These are phyloP conservation scores for Leuciscus waleckii DNA, from an alignment of 2,797 vertebrate species.

Conservation along the genomic window DNA sequence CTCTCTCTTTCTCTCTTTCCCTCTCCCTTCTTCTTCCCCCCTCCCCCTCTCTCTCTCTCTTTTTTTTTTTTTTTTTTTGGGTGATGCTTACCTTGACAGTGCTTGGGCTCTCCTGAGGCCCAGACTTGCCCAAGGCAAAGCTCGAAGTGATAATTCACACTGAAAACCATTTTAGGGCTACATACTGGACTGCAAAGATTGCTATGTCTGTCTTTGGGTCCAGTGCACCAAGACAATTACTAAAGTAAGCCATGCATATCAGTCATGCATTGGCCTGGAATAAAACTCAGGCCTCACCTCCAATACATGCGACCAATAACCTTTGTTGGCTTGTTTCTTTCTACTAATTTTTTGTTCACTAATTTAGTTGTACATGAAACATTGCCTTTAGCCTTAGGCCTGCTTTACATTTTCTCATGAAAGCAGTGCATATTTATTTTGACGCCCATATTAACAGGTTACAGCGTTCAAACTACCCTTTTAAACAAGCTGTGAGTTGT, in stretches of 20 bases:
- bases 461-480: not conserved
- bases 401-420: not conserved
- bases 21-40: no score
- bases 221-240: slow-evolving; percentile 85
- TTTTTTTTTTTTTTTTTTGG: not conserved
- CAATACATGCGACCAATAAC: slow-evolving; percentile 67
- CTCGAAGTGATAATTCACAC: slow-evolving; percentile 80
- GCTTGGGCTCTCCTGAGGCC: slow-evolving; percentile 66
- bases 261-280: slow-evolving; percentile 77
- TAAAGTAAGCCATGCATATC: slow-evolving; percentile 84
- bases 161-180: slow-evolving; percentile 78
- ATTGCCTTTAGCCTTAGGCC: not conserved
- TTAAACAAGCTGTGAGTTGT: not conserved
- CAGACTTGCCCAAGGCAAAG: slow-evolving; percentile 65
- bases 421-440: not conserved
- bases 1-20: no score
- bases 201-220: slow-evolving; percentile 79
- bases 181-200: slow-evolving; percentile 76
- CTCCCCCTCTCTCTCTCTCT: no score
- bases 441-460: not conserved
- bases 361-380: slow-evolving; percentile 33
- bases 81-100: slow-evolving; percentile 56
- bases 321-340: slow-evolving; percentile 71
- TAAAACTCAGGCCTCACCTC: slow-evolving; percentile 69
- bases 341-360: slow-evolving; percentile 57